Evolutionary conservation across 2,113 vertebrate species (phyloP).

Genomic region (Aegithalos caudatus): DNA sequence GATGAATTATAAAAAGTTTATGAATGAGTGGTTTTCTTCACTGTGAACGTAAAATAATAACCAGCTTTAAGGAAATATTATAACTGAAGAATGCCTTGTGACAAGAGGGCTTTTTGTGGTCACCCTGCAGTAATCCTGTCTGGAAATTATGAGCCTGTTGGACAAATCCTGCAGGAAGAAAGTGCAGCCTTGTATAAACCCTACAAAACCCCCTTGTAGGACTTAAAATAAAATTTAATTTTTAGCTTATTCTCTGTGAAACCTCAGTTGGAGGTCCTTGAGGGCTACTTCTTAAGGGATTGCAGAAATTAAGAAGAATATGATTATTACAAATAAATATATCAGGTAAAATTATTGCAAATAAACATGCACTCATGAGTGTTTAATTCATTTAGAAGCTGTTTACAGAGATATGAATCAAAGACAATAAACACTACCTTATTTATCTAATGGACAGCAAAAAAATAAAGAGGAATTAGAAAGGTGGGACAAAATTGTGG

Average conservation of each 20-base stretch:
- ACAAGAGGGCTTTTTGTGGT: background rate
- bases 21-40: background rate
- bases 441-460: background rate
- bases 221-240: background rate
- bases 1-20: background rate
- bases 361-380: background rate
- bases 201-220: background rate
- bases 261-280: background rate
- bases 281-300: background rate
- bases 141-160: background rate
- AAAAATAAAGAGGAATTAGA: background rate
- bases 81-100: background rate
- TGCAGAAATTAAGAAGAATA: background rate
- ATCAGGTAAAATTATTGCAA: background rate
- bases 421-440: background rate
- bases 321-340: background rate
- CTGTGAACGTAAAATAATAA: background rate
- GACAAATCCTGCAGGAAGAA: background rate
- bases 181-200: background rate
- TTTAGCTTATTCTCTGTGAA: background rate
- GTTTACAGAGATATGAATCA: background rate
- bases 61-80: background rate
- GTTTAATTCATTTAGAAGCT: background rate
- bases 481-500: background rate
- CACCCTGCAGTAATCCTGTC: background rate